Conservation (phyloP, 1,140 invertebrate genomes). For the Aphidius gifuensis region DNA sequence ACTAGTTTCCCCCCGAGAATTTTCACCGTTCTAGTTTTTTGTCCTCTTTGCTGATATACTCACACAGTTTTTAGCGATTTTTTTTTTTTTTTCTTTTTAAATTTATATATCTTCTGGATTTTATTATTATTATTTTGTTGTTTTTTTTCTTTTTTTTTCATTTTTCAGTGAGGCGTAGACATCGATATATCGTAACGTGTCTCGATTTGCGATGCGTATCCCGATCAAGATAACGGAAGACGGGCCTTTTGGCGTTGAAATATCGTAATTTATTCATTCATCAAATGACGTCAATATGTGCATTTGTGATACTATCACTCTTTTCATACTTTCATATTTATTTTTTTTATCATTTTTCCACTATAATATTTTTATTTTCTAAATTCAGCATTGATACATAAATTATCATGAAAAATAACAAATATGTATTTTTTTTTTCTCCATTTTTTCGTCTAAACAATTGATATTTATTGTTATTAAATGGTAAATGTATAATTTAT, state of each 20-base stretch:
- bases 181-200: too few species aligned
- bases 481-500: too few species aligned
- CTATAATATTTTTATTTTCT: neutral
- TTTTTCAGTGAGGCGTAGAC: neutral
- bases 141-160: too few species aligned
- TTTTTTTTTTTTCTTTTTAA: neutral
- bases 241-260: constrained; percentile 10
- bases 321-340: neutral
- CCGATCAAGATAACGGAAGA: constrained; percentile 8
- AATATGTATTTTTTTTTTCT: too few species aligned
- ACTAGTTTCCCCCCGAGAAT: constrained; percentile 34
- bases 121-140: too few species aligned
- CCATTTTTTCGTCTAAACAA: too few species aligned
- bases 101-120: too few species aligned
- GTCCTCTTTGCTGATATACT: constrained; percentile 15
- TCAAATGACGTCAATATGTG: constrained; percentile 4
- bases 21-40: constrained; percentile 40
- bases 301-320: neutral
- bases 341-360: neutral
- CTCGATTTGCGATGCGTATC: too few species aligned
- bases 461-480: too few species aligned
- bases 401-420: too few species aligned
- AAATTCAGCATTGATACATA: too few species aligned
- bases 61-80: neutral
- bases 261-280: constrained; percentile 1